Percentiles rank a stretch among this genome's conserved stretches.
phyloP scores from a whole-genome alignment of 1,140 invertebrate species.

The Pissodes strobi region DNA sequence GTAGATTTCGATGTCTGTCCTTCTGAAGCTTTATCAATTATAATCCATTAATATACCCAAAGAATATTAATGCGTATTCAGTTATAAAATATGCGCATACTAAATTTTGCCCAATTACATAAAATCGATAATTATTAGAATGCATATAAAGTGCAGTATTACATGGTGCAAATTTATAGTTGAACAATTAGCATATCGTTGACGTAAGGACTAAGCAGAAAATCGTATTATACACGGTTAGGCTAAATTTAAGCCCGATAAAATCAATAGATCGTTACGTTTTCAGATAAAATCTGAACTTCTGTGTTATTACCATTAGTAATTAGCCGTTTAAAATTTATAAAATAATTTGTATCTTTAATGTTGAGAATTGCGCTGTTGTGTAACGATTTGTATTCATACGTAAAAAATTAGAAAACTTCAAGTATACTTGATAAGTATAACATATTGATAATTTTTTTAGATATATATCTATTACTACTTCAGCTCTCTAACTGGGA shows the following conservation, averaged over 20 bases:
- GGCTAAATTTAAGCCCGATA: slow-evolving; percentile 7
- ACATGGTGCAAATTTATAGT: slow-evolving; percentile 12
- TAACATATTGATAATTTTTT: too few relatives aligned
- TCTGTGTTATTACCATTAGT: neutral
- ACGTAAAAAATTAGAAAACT: too few relatives aligned
- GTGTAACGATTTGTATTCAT: too few relatives aligned
- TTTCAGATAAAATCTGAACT: slow-evolving; percentile 17
- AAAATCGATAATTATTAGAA: slow-evolving; percentile 16
- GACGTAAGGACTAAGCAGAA: slow-evolving; percentile 9
- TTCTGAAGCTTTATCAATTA: neutral
- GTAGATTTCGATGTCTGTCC: neutral
- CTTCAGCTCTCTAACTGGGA: too few relatives aligned
- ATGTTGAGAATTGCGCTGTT: too few relatives aligned
- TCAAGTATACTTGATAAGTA: too few relatives aligned
- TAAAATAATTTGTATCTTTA: too few relatives aligned
- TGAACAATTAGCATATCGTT: slow-evolving; percentile 16
- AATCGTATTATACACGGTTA: slow-evolving; percentile 18
- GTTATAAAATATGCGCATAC: slow-evolving; percentile 8
- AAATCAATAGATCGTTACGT: slow-evolving; percentile 5
- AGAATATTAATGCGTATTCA: too few relatives aligned
- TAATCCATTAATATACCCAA: neutral
- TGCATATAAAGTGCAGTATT: slow-evolving; percentile 15
- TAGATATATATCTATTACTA: too few relatives aligned
- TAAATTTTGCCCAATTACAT: slow-evolving; percentile 1
- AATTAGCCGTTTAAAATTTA: slow-evolving; percentile 13